A percentile compares a stretch with the other conserved stretches of the same genome.
Conservation (phyloP, 2,888 invertebrate species). For the Eristalinus aeneus region DNA sequence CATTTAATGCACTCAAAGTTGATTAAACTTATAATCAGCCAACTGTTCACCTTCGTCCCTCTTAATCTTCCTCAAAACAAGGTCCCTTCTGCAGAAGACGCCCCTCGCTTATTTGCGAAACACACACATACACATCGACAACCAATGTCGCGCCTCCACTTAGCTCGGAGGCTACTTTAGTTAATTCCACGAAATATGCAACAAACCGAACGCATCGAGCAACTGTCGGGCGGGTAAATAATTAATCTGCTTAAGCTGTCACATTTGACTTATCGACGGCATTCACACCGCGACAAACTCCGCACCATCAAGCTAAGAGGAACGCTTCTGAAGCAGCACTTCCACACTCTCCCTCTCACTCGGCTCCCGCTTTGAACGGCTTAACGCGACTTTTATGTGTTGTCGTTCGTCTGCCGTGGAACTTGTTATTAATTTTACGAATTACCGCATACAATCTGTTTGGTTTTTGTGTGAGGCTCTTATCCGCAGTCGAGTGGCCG, state of each 20-base stretch:
- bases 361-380: slow-evolving; percentile 7
- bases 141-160: not conserved
- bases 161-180: not conserved
- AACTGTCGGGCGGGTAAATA: slow-evolving; percentile 1
- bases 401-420: not conserved
- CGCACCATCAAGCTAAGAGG: not conserved
- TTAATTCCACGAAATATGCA: not conserved
- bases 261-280: slow-evolving; percentile 1
- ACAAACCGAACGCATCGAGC: not conserved
- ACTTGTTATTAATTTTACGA: not conserved
- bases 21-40: not conserved
- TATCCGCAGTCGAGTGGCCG: not conserved
- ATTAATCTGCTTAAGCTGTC: slow-evolving; percentile 35
- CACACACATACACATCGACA: too few species aligned
- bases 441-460: not conserved
- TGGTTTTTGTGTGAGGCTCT: not conserved
- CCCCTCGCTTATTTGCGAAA: too few species aligned
- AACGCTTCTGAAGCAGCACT: slow-evolving; percentile 23
- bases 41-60: not conserved
- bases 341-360: not conserved
- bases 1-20: not conserved
- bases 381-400: slow-evolving; percentile 6
- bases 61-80: not conserved
- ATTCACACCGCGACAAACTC: not conserved
- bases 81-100: not conserved